phyloP scores from a whole-genome alignment of 2,113 vertebrate species.

The Ciconia boyciana region DNA sequence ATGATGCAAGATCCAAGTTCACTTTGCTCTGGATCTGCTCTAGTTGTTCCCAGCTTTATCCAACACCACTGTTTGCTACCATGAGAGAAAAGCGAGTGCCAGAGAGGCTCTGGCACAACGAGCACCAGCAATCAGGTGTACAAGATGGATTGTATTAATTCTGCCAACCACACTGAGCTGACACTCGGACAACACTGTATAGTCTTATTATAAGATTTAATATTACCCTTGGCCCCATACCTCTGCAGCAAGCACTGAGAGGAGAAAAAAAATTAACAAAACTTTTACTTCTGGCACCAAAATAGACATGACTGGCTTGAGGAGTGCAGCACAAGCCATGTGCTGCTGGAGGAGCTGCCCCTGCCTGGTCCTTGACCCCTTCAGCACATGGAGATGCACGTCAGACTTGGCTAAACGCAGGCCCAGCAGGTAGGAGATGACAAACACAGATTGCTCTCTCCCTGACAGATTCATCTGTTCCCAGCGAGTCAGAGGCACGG shows the following conservation, averaged over 20 bases:
- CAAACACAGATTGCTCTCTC: conserved; percentile 34
- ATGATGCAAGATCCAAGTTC: neutral
- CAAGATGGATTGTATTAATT: neutral
- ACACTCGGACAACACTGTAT: neutral
- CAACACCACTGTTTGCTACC: neutral
- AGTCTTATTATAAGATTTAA: neutral
- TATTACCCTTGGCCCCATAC: neutral
- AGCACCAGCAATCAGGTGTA: neutral
- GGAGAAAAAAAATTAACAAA: neutral
- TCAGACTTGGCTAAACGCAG: neutral
- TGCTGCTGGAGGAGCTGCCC: neutral
- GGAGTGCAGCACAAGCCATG: neutral
- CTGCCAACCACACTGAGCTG: neutral
- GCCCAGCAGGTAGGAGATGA: conserved; percentile 62
- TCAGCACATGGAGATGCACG: neutral
- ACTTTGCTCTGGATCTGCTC: neutral
- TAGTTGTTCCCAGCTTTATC: neutral
- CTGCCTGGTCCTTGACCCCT: conserved; percentile 39
- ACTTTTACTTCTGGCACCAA: neutral
- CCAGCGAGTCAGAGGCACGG: conserved; percentile 14
- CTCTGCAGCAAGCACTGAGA: neutral
- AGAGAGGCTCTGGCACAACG: too few relatives aligned
- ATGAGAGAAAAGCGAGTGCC: neutral
- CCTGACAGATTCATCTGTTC: conserved; percentile 51
- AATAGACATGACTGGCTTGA: neutral